Evolutionary conservation across 2,797 vertebrate species (phyloP).

Genomic region (Tolypeutes matacus): DNA sequence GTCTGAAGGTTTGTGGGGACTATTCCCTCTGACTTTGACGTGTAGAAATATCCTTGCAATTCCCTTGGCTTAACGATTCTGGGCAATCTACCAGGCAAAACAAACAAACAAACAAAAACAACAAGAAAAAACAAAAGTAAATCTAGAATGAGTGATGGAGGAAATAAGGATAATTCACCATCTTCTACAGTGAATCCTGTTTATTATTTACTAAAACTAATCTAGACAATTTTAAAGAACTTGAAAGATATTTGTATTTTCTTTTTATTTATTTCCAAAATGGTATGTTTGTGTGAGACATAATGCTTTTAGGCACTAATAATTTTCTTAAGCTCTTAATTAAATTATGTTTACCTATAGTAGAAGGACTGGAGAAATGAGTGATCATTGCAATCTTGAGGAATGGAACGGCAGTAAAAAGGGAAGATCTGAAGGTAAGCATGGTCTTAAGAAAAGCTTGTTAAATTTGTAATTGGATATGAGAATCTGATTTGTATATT

Average conservation of each 20-base stretch:
- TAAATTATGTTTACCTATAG: neutral
- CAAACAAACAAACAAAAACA: neutral
- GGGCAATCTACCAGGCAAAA: neutral
- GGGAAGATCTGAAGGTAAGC: neutral
- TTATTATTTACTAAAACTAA: neutral
- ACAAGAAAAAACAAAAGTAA: neutral
- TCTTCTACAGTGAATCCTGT: neutral
- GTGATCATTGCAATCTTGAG: neutral
- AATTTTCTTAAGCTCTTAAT: neutral
- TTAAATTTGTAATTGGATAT: neutral
- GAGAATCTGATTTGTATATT: neutral
- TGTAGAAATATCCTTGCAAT: neutral
- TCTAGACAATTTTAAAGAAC: neutral
- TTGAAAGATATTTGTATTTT: neutral
- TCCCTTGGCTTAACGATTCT: neutral
- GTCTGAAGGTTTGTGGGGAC: no score
- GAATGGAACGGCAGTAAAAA: neutral
- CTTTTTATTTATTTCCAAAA: neutral
- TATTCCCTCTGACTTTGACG: no score
- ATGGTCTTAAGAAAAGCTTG: neutral
- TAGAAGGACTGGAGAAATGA: neutral
- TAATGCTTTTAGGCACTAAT: neutral
- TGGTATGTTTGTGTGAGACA: neutral
- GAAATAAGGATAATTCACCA: neutral
- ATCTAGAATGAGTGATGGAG: neutral